phyloP scores from a whole-genome alignment of 2,888 invertebrate species.

The Ptilodon capucinus region DNA sequence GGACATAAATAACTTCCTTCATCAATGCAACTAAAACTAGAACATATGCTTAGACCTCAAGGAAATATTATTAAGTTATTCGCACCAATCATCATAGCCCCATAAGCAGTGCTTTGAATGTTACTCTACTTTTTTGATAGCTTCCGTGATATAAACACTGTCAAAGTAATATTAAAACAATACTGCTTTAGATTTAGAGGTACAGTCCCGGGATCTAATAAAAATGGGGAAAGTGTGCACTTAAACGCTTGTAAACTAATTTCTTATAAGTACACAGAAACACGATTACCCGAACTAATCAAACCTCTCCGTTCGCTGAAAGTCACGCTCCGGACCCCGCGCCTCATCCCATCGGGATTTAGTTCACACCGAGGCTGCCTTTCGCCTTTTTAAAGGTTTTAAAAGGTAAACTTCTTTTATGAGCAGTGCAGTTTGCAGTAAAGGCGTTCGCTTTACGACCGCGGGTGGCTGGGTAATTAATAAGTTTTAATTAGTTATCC shows the following conservation, averaged over 20 bases:
- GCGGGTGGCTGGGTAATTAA: slow-evolving; percentile 63
- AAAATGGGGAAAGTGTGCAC: too few relatives aligned
- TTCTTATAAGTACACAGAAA: slow-evolving; percentile 18
- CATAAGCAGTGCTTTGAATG: too few relatives aligned
- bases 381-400: slow-evolving; percentile 54
- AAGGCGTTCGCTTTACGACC: slow-evolving; percentile 62
- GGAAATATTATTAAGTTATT: too few relatives aligned
- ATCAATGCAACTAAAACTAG: too few relatives aligned
- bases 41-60: too few relatives aligned
- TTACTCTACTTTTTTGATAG: too few relatives aligned
- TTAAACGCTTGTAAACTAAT: slow-evolving; percentile 7
- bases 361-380: slow-evolving; percentile 39
- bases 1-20: too few relatives aligned
- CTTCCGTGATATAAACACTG: too few relatives aligned
- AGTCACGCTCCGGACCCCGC: slow-evolving; percentile 53
- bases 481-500: slow-evolving; percentile 70
- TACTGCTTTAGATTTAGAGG: too few relatives aligned
- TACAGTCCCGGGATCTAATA: too few relatives aligned
- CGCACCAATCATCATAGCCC: too few relatives aligned
- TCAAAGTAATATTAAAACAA: too few relatives aligned
- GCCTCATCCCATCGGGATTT: slow-evolving; percentile 8
- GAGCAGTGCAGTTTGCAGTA: slow-evolving; percentile 33
- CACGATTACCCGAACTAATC: slow-evolving; percentile 49
- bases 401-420: slow-evolving; percentile 69
- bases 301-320: slow-evolving; percentile 53